Conservation (phyloP, 2,113 vertebrate genomes). For the Octodon degus region DNA sequence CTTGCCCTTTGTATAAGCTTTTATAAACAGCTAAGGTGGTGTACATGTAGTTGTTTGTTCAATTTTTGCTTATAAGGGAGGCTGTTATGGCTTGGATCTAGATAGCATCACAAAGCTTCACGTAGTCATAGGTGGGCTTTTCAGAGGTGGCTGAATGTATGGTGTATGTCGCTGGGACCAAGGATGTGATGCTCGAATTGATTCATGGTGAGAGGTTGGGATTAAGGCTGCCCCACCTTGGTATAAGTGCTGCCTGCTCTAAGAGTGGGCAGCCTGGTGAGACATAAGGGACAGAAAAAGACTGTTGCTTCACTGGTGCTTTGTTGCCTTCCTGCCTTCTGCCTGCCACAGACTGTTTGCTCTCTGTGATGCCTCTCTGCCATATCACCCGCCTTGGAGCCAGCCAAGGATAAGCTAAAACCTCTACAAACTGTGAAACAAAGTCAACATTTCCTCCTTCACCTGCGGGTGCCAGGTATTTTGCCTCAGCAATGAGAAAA, state of each 20-base stretch:
- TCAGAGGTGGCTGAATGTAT: not conserved
- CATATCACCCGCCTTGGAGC: not conserved
- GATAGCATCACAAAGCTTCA: not conserved
- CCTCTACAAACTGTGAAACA: not conserved
- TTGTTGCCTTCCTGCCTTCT: not conserved
- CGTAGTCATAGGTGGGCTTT: not conserved
- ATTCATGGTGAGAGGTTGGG: not conserved
- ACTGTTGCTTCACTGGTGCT: not conserved
- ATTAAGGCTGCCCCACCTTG: not conserved
- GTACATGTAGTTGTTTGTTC: not conserved
- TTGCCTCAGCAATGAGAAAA: not conserved
- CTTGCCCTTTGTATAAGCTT: not conserved
- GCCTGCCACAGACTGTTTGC: not conserved
- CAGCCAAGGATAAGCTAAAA: not conserved
- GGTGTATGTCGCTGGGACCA: not conserved
- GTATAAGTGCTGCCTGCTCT: not conserved
- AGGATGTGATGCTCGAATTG: not conserved
- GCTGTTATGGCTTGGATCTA: not conserved
- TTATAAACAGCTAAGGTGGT: not conserved
- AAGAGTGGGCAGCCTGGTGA: not conserved
- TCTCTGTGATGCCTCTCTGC: not conserved
- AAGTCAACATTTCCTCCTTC: not conserved
- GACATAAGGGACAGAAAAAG: not conserved
- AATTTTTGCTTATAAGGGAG: not conserved
- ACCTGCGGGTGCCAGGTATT: not conserved